Base-by-base conservation (phyloP, 2,888 invertebrate genomes). In the Chesias legatella region DNA sequence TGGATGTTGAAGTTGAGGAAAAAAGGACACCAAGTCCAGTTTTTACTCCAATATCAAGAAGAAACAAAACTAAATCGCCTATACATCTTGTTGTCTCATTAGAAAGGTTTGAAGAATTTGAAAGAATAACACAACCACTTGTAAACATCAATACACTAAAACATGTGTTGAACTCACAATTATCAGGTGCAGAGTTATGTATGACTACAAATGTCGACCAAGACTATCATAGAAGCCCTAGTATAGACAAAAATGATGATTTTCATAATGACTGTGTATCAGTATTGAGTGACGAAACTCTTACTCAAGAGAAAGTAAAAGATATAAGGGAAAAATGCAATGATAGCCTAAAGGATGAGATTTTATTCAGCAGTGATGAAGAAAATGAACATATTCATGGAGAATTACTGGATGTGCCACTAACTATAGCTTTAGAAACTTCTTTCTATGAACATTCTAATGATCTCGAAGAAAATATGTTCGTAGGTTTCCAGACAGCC, bases 341-440 rank as follows among this genome's bases (percentile, higher is more conserved):
- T 46, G 48, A 51, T 10, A 35, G 50, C 29, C 53, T 72, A 10
- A 57, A 77, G 53, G 83, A 84, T 50, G 79, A 79, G 54, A 78
- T 83, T 25, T 46, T 85, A 10, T 84, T 86, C 38, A 85, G 81
- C 33, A 83, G 82, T 56, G 85, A 85, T 60, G 86, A 88, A 64
- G 84, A 83, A 61, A 56, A 60, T 37, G 63, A 66, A 32, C 62
- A 58, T 36, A 25, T 57, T 11, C 55, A 67, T 11, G 66, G 63
- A 53, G 51, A 64, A 33, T 45, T 57, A 4, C 55, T 69, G 51
- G 72, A 79, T 25, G 48, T 82, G 23, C 79, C 82, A n/a, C 57
- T 79, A 6, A 83, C 84, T 6, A 77, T 76, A 61, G 72, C 71
- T 1, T 58, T 83, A 51, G 70, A 78, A 56, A 76, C 72, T 1